Evolutionary conservation across 92 coral and sea anemone species (phyloP).

Genomic region (Actinostola sp.): DNA sequence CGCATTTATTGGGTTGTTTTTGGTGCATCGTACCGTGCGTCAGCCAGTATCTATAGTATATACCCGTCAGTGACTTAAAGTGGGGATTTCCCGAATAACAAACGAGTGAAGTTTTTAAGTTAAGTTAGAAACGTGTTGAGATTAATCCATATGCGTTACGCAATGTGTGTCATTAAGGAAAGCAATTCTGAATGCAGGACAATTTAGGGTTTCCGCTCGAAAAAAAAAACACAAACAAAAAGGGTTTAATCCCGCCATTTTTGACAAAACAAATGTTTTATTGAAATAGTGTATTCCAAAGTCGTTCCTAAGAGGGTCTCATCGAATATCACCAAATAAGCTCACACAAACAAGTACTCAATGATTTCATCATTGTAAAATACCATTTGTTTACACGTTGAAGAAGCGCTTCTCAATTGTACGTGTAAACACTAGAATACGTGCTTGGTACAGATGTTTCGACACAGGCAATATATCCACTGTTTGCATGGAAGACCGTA

Average conservation of each 20-base stretch:
- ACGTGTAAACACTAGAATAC: background rate
- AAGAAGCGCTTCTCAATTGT: background rate
- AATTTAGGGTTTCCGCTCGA: slow-evolving; percentile 6
- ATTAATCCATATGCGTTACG: background rate
- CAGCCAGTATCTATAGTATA: too few relatives aligned
- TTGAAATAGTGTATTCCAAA: too few relatives aligned
- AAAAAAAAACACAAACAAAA: background rate
- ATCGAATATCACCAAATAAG: background rate
- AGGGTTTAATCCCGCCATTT: background rate
- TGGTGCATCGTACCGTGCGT: background rate
- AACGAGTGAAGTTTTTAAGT: background rate
- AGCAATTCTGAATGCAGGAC: background rate
- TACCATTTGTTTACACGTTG: background rate
- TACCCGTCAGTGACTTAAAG: background rate
- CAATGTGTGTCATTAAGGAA: background rate
- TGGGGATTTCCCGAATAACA: background rate
- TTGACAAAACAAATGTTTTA: background rate
- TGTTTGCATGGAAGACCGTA: background rate
- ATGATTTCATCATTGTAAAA: background rate
- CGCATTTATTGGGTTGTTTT: background rate
- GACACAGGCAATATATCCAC: background rate
- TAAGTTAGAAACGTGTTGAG: background rate
- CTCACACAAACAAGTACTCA: background rate
- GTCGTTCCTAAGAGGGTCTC: background rate
- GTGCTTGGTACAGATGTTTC: slow-evolving; percentile 10